Base-by-base conservation (phyloP, 2,113 vertebrate genomes). In the Anarrhichthys ocellatus region DNA sequence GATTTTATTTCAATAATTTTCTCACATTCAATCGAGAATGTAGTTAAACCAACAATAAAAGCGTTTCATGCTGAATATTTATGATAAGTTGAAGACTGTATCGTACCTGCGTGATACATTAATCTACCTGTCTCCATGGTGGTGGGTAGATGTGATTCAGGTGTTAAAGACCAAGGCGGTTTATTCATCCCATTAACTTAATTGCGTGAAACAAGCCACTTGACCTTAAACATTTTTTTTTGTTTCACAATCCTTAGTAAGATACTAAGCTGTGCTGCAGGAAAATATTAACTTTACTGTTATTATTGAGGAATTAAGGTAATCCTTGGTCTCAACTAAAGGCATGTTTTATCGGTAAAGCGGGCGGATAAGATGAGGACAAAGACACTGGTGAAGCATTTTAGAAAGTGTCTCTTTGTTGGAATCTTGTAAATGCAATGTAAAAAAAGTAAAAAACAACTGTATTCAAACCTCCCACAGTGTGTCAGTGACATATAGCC, bases 131-230 rank as follows among this genome's bases (percentile, higher is more conserved):
- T 5, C 5, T 50, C 13, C 5, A 1, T 24, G 64, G 15, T 24
- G 34, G 27, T 46, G 22, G 32, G 5, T 18, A 22, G 8, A 46
- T 76, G n/a, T 29, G 48, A 42, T 32, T 59, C 29, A 46, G 27
- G 3, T 66, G 40, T 38, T 14, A 27, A 38, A 65, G 32, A 24
- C 62, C 36, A 76, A 42, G 15, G n/a, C n/a, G 38, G 38, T 32
- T 64, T 64, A 36, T 72, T 56, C 20, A 48, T 18, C 4, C 18
- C 17, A 73, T 66, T 50, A 77, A 76, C 14, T 52, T 48, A 34
- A 75, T 7, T 14, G n/a, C 22, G 22, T 40, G 11, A 59, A 58
- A 59, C 38, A 78, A 78, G 54, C 40, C 40, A 0, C 1, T 52
- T 52, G 50, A 52, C 20, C 50, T 9, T 2, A 20, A 22, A 22